A percentile compares a stretch with the other conserved stretches of the same genome.
These are phyloP conservation scores for Frieseomelitta varia DNA, from an alignment of 1,140 invertebrate genomes.

Conservation along the genomic window DNA sequence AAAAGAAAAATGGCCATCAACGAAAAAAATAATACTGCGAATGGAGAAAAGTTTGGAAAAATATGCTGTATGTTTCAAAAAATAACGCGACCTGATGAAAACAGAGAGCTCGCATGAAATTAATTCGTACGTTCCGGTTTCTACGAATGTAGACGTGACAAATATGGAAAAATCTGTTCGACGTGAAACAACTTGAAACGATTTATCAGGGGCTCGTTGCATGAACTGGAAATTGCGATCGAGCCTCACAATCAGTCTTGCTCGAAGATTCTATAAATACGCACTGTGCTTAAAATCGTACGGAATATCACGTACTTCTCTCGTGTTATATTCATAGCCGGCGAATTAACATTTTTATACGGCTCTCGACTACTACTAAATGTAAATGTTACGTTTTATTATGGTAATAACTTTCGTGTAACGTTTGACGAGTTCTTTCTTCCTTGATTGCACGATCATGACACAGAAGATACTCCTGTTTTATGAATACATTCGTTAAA, in stretches of 20 bases:
- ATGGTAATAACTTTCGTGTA: neutral
- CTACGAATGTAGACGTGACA: neutral
- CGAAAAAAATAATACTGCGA: too few species aligned
- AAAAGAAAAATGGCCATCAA: rapidly evolving
- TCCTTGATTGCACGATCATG: neutral
- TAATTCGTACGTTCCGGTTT: constrained; percentile 1
- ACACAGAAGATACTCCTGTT: neutral
- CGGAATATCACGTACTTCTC: neutral
- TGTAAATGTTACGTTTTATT: neutral
- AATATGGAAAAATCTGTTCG: constrained; percentile 6
- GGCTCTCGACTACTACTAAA: neutral
- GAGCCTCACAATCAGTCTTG: neutral
- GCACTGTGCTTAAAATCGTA: neutral
- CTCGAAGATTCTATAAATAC: constrained; percentile 9
- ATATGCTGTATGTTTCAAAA: neutral
- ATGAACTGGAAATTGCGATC: neutral
- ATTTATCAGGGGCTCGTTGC: constrained; percentile 17
- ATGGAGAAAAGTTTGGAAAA: neutral
- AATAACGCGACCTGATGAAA: neutral
- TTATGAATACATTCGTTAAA: neutral
- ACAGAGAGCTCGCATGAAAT: constrained; percentile 5
- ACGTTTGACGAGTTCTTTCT: neutral
- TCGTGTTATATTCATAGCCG: neutral
- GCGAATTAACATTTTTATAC: constrained; percentile 10
- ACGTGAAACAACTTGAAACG: neutral